These are phyloP conservation scores for Tridacna crocea DNA, from an alignment of 2,888 invertebrate genomes.

Conservation along the genomic window DNA sequence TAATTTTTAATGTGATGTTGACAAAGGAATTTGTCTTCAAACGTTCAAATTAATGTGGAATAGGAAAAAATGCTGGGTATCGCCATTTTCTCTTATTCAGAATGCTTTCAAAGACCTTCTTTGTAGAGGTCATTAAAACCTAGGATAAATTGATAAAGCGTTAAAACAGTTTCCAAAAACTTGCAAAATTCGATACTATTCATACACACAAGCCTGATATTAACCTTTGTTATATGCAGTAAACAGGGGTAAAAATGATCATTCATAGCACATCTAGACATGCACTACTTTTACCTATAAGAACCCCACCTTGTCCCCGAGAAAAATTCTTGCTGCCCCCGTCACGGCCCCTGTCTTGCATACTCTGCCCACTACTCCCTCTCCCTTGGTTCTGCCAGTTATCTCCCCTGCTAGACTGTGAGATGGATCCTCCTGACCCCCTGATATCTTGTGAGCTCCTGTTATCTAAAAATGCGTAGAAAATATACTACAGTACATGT, in stretches of 20 bases:
- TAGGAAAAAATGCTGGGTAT: no score
- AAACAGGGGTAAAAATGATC: neutral
- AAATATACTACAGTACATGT: no score
- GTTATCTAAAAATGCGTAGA: slow-evolving; percentile 32
- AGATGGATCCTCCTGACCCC: slow-evolving; percentile 32
- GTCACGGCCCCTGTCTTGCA: slow-evolving; percentile 51
- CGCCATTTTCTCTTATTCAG: no score
- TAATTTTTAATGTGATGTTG: no score
- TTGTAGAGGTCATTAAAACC: no score
- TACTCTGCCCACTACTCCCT: slow-evolving; percentile 41
- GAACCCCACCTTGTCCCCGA: slow-evolving; percentile 44
- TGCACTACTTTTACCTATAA: slow-evolving; percentile 27
- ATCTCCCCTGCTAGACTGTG: slow-evolving; percentile 30
- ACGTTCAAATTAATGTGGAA: no score
- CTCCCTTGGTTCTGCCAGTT: slow-evolving; percentile 50
- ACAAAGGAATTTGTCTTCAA: no score
- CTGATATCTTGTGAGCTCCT: slow-evolving; percentile 44
- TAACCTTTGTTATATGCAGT: neutral
- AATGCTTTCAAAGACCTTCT: no score
- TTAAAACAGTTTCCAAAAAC: no score
- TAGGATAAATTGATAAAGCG: no score
- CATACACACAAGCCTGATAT: no score
- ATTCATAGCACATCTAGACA: neutral
- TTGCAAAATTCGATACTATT: no score
- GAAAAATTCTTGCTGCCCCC: slow-evolving; percentile 47